phyloP scores from a whole-genome alignment of 1,140 invertebrate genomes.

The Pseudomyrmex pallidus region DNA sequence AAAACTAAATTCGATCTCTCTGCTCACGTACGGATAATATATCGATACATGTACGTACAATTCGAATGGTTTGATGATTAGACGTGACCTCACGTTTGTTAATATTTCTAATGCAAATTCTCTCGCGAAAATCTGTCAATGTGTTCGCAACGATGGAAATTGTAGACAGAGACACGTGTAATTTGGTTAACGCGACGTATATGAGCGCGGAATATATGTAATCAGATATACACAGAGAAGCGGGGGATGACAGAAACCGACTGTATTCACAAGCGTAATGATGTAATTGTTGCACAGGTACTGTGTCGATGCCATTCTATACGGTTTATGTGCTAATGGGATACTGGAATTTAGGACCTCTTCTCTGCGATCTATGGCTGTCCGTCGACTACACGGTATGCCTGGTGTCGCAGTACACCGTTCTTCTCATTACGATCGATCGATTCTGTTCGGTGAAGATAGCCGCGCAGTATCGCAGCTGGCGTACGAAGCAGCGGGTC shows the following conservation, averaged over 20 bases:
- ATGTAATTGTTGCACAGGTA: conserved; percentile 87
- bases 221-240: conserved; percentile 19
- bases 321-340: conserved; percentile 98
- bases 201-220: neutral
- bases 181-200: conserved; percentile 34
- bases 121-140: neutral
- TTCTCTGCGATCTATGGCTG: conserved; percentile 99
- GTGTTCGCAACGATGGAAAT: conserved; percentile 19
- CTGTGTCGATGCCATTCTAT: conserved; percentile 97
- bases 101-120: conserved; percentile 49
- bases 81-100: neutral
- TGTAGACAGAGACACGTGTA: conserved; percentile 7
- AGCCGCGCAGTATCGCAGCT: conserved; percentile 97
- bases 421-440: conserved; percentile 99
- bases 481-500: conserved; percentile 97
- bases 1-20: neutral
- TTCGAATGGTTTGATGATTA: neutral
- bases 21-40: neutral
- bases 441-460: conserved; percentile 99
- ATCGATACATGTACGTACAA: neutral
- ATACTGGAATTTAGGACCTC: conserved; percentile 98
- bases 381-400: conserved; percentile 99
- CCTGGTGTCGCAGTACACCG: conserved; percentile 99
- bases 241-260: conserved; percentile 3
- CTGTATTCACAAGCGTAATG: conserved; percentile 27